Base-by-base conservation (phyloP, 1,140 invertebrate species). In the Caenorhabditis latens region DNA sequence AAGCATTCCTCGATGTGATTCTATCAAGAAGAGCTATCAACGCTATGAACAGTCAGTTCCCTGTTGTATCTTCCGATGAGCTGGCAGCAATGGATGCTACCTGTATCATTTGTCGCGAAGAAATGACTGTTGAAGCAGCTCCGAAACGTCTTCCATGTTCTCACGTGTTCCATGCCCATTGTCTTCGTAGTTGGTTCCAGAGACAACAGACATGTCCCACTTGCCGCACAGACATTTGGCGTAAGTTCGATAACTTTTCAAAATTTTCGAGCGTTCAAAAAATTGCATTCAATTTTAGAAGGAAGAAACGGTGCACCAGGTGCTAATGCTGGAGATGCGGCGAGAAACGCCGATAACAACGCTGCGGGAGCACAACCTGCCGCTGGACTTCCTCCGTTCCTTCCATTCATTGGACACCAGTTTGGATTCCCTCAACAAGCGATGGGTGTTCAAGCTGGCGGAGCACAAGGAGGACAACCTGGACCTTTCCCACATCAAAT, bases 131-230 rank as follows among this genome's bases (percentile, higher is more conserved):
- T 21, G 89, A 89, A 19, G 86, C 87, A 40, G 96, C 96, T 58
- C 96, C 96, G 3, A 99, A 99, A 94, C 99, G 99, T 93, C 94
- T 99, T 85, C 98, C 98, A 0, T 99, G 98, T 94, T 98, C 98
- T 93, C 98, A 99, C 93, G 99, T 99, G 91, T 99, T 99, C 94
- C 98, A 99, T 93, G 96, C 97, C 40, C 96, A 96, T 48, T 99
- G 98, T 93, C 94, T 99, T n/a, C 95, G 98, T 11, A 97, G 97
- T 6, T 99, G 98, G 98, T 99, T 99, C 93, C 98, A 99, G 94
- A 95, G 98, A 14, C 98, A 99, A 93, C 98, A 99, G 94, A 99
- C 98, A 0, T 99, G 98, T 93, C 98, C 98, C 7, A 99, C 98
- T 0, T 99, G 98, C 93, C 95, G 98, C 24, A 95, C 99, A 67